Percentiles rank a stretch among this genome's conserved stretches.
phyloP scores from a whole-genome alignment of 37 sponge, comb jelly and placozoan genomes.

The Cliona cf. orientalis region DNA sequence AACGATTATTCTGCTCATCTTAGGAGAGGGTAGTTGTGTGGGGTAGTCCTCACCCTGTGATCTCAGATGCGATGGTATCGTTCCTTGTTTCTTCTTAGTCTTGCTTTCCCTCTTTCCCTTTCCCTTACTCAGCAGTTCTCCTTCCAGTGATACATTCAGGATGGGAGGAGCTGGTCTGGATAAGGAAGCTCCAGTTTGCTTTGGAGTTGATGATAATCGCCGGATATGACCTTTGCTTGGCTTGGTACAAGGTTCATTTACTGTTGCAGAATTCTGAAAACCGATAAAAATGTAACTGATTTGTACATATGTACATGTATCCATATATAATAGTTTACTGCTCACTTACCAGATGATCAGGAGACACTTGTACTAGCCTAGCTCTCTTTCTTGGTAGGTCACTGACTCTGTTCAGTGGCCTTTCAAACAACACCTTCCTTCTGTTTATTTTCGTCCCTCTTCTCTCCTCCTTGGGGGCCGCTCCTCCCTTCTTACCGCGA shows the following conservation, averaged over 20 bases:
- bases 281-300: background rate
- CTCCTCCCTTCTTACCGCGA: background rate
- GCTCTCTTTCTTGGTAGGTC: conserved; percentile 49
- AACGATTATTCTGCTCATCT: background rate
- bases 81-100: background rate
- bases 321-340: background rate
- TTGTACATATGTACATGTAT: background rate
- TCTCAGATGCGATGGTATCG: background rate
- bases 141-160: conserved; percentile 34
- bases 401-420: conserved; percentile 7
- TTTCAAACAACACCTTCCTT: too few relatives aligned
- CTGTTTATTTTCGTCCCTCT: too few relatives aligned
- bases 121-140: conserved; percentile 6
- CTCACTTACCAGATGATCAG: conserved; percentile 16
- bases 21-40: background rate
- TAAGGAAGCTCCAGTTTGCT: background rate
- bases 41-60: too few relatives aligned
- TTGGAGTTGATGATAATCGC: conserved; percentile 58
- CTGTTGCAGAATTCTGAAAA: too few relatives aligned
- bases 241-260: too few relatives aligned
- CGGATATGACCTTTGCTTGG: too few relatives aligned
- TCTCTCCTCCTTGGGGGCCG: background rate
- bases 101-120: background rate
- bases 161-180: background rate
- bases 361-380: conserved; percentile 29